Evolutionary conservation across 2,888 invertebrate genomes (phyloP).

Genomic region (Oxystoma pomonae): DNA sequence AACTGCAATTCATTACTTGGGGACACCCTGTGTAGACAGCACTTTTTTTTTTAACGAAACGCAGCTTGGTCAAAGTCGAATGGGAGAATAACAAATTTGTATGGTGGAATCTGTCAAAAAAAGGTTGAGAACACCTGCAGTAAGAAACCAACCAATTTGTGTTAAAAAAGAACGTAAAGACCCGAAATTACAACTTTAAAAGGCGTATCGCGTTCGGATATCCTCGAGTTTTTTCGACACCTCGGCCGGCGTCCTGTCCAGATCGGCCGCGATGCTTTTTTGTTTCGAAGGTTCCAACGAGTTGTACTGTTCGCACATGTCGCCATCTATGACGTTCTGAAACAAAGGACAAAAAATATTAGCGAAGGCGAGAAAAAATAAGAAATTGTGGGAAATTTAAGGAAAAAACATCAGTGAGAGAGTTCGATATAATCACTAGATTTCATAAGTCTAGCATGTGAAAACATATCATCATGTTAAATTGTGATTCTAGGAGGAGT

Average conservation of each 20-base stretch:
- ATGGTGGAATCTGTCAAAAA: too few relatives aligned
- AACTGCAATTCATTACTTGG: too few relatives aligned
- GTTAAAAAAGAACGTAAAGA: too few relatives aligned
- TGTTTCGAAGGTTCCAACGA: slow-evolving; percentile 92
- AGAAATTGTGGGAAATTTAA: not conserved
- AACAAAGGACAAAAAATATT: slow-evolving; percentile 37
- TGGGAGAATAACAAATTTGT: too few relatives aligned
- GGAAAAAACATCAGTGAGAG: not conserved
- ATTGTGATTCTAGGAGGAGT: too few relatives aligned
- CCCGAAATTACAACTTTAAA: too few relatives aligned
- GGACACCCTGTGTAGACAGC: too few relatives aligned
- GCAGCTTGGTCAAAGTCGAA: too few relatives aligned
- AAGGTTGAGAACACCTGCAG: too few relatives aligned
- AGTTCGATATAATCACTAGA: slow-evolving; percentile 27
- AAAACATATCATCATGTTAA: slow-evolving; percentile 28
- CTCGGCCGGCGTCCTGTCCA: slow-evolving; percentile 93
- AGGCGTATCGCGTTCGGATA: slow-evolving; percentile 96
- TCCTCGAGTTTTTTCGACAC: slow-evolving; percentile 99
- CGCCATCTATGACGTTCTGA: slow-evolving; percentile 97
- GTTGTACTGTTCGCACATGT: slow-evolving; percentile 98
- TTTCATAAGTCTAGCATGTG: slow-evolving; percentile 45
- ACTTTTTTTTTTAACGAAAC: too few relatives aligned
- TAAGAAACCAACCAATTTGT: too few relatives aligned
- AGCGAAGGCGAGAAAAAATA: not conserved
- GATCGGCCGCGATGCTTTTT: slow-evolving; percentile 88